Evolutionary conservation across 2,113 vertebrate genomes (phyloP), one percentile per base, ranked within the genome.

Genomic region (Cyprinodon brontotheroides): DNA sequence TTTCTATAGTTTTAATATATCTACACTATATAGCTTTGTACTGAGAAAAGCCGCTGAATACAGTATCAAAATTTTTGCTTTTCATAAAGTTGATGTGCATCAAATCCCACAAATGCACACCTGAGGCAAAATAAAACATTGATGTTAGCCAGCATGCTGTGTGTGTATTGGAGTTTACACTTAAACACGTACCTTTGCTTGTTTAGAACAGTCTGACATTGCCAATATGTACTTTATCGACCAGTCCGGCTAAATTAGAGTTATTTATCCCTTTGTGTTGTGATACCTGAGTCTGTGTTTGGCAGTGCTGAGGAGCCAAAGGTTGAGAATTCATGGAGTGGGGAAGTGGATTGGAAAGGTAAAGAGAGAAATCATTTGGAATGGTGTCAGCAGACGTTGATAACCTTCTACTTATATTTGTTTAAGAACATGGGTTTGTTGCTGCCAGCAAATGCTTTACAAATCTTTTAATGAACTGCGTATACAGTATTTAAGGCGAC

Each of bases 51-150:
- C 43, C 10, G 10, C 20, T 72, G 59, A 2, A 2, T 3, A 14
- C 4, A 75, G n/a, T 38, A 37, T 65, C 81, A 65, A 38, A 36
- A 63, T n/a, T 50, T 57, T 37, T 29, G 13, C n/a, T 76, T 78
- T 63, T 41, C 11, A 1, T 10, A n/a, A 48, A 75, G 59, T 3
- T 61, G 37, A 69, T 47, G 53, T 61, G 64, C 70, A 61, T 43
- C 2, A 15, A 74, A 17, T 36, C 65, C 73, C 70, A 12, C 36
- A 70, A 75, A 81, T 61, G 39, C 10, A 63, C 29, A 41, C 57
- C n/a, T 63, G 66, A 38, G 36, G 63, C 37, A 59, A 45, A 36
- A 47, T 65, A 39, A 77, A 47, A 59, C 29, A 40, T 3, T 53
- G 61, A 76, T 63, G 38, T 1, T 1, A 22, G 22, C 43, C 74